Percentiles rank a stretch among this genome's conserved stretches.
Conservation (phyloP, 53 echinoderm and acorn worm species). For the Paelopatides confundens region DNA sequence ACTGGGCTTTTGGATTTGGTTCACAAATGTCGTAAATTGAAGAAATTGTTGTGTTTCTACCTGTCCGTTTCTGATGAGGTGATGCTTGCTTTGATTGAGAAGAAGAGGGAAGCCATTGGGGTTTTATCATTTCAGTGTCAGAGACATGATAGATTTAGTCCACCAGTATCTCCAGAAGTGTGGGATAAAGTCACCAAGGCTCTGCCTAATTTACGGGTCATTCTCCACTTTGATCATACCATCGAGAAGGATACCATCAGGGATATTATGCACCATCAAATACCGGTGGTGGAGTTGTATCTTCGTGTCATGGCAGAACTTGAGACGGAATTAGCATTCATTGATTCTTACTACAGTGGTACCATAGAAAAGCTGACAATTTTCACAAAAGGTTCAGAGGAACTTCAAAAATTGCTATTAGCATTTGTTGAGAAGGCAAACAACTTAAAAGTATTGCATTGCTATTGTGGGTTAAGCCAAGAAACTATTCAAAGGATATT, state of each 20-base stretch:
- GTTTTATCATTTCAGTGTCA: slow-evolving; percentile 43
- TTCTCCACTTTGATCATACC: slow-evolving; percentile 89
- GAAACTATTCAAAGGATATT: slow-evolving; percentile 38
- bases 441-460: slow-evolving; percentile 79
- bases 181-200: slow-evolving; percentile 75
- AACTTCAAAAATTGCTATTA: slow-evolving; percentile 76
- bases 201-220: slow-evolving; percentile 74
- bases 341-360: slow-evolving; percentile 63
- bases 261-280: slow-evolving; percentile 82
- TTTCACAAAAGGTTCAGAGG: slow-evolving; percentile 77
- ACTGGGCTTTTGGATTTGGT: slow-evolving; percentile 79
- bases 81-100: slow-evolving; percentile 68
- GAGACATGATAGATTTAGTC: slow-evolving; percentile 80
- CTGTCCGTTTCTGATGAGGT: slow-evolving; percentile 81
- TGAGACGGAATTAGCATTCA: slow-evolving; percentile 76
- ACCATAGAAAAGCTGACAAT: slow-evolving; percentile 83
- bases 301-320: slow-evolving; percentile 86
- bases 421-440: slow-evolving; percentile 68
- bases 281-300: slow-evolving; percentile 81
- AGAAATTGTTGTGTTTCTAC: slow-evolving; percentile 73
- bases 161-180: slow-evolving; percentile 71
- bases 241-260: slow-evolving; percentile 87
- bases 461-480: slow-evolving; percentile 80
- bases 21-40: slow-evolving; percentile 70
- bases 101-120: slow-evolving; percentile 61